phyloP scores from a whole-genome alignment of 2,888 invertebrate species.

The Noctua pronuba region DNA sequence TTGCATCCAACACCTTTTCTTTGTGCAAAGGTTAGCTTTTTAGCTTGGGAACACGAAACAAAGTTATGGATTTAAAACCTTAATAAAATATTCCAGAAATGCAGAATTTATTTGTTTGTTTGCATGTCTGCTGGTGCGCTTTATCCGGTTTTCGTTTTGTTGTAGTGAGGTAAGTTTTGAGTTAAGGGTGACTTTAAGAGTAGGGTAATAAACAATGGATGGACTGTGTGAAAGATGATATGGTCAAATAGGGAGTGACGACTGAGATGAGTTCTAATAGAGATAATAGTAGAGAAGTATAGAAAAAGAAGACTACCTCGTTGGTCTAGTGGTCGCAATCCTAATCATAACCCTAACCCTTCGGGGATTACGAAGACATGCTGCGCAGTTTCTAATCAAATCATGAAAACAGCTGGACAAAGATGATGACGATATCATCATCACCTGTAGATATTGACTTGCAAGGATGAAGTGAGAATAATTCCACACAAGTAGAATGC shows the following conservation, averaged over 20 bases:
- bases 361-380: too few relatives aligned
- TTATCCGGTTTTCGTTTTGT: background rate
- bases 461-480: too few relatives aligned
- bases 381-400: too few relatives aligned
- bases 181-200: background rate
- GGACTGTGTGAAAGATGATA: background rate
- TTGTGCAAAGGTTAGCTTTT: constrained; percentile 14
- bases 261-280: background rate
- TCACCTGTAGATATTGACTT: too few relatives aligned
- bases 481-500: too few relatives aligned
- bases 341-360: too few relatives aligned
- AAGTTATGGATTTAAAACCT: background rate
- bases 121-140: background rate
- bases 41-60: background rate
- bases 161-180: background rate
- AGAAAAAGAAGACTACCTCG: background rate
- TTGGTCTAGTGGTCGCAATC: background rate
- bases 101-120: background rate
- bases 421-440: too few relatives aligned
- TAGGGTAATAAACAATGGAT: background rate
- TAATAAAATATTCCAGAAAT: background rate
- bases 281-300: background rate
- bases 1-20: constrained; percentile 36
- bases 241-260: background rate
- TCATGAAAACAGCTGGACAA: too few relatives aligned